These are phyloP conservation scores for Eupithecia dodoneata DNA, from an alignment of 2,888 invertebrate species.

Conservation along the genomic window DNA sequence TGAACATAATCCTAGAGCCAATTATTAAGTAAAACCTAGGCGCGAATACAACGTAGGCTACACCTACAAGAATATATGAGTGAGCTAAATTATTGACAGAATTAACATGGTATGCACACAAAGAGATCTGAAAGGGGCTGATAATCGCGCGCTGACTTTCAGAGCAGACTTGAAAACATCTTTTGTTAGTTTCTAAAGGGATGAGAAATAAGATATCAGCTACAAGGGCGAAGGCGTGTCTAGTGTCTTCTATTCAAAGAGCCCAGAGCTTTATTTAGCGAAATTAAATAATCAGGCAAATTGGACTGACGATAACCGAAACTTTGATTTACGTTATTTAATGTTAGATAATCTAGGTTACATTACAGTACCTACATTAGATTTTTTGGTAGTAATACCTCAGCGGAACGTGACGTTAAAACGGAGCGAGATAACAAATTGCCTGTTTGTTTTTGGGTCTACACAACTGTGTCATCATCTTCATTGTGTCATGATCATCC, in stretches of 20 bases:
- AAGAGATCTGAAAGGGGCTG: slow-evolving; percentile 38
- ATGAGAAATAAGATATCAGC: slow-evolving; percentile 43
- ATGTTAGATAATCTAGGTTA: not conserved
- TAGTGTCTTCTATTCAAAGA: slow-evolving; percentile 14
- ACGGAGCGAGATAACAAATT: too few relatives aligned
- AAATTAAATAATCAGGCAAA: slow-evolving; percentile 18
- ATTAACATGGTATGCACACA: slow-evolving; percentile 34
- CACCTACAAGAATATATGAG: not conserved
- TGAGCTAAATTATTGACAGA: slow-evolving; percentile 14
- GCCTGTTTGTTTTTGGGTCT: too few relatives aligned
- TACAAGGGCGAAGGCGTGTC: slow-evolving; percentile 20
- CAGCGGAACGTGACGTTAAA: too few relatives aligned
- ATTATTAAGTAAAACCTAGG: too few relatives aligned
- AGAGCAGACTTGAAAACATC: slow-evolving; percentile 45
- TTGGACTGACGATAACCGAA: not conserved
- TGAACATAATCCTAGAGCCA: too few relatives aligned
- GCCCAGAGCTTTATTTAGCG: slow-evolving; percentile 3
- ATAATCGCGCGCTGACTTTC: slow-evolving; percentile 43
- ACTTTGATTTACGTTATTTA: not conserved
- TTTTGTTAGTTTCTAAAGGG: slow-evolving; percentile 48
- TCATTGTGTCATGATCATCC: too few relatives aligned
- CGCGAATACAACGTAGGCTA: too few relatives aligned
- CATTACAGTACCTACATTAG: too few relatives aligned
- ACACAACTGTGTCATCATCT: too few relatives aligned
- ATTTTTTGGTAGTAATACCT: too few relatives aligned